phyloP scores from a whole-genome alignment of 2,888 invertebrate genomes.

The Pollenia angustigena region DNA sequence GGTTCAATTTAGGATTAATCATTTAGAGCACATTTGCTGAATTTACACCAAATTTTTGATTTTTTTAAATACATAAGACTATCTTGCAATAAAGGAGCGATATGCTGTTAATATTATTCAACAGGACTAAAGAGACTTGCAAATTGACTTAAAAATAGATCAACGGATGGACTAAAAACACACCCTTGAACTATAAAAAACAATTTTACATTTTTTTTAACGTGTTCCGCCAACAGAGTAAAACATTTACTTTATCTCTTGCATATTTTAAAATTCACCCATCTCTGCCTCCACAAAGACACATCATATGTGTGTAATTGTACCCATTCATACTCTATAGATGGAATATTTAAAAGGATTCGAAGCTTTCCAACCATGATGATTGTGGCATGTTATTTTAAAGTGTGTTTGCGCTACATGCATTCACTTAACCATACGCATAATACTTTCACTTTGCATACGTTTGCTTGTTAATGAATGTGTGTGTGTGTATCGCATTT shows the following conservation, averaged over 20 bases:
- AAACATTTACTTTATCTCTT: neutral
- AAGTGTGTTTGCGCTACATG: neutral
- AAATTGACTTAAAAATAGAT: constrained; percentile 5
- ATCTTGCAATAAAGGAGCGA: no score
- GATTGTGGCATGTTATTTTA: constrained; percentile 19
- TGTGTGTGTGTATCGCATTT: neutral
- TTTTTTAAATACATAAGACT: no score
- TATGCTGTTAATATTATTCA: neutral
- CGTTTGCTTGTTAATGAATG: no score
- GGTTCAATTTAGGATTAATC: no score
- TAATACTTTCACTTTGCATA: neutral
- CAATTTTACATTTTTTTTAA: neutral
- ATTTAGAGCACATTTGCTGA: no score
- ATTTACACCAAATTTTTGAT: no score
- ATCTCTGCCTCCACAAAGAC: neutral
- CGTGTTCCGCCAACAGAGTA: constrained; percentile 1
- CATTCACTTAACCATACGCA: neutral
- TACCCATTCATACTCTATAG: neutral
- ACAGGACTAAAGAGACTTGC: neutral
- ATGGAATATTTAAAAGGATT: constrained; percentile 3
- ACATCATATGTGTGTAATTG: neutral
- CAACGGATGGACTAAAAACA: neutral
- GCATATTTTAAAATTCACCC: neutral
- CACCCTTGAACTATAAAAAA: neutral
- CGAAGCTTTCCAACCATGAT: neutral